Percentiles rank a stretch among this genome's conserved stretches.
Evolutionary conservation across 2,888 invertebrate species (phyloP).

Genomic region (Yponomeuta evonymella): DNA sequence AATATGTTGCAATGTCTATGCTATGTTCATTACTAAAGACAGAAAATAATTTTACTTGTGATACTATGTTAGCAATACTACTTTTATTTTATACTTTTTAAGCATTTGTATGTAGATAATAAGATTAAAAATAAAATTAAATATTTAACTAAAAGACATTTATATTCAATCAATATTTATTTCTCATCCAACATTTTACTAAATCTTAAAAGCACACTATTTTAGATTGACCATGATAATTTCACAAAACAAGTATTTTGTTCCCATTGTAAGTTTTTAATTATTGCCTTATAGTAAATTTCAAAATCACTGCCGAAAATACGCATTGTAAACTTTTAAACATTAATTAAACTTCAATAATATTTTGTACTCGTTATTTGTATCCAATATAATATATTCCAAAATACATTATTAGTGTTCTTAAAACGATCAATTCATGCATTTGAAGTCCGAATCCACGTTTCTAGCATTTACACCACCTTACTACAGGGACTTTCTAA

Average conservation of each 20-base stretch:
- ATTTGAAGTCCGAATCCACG: not conserved
- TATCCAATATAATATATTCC: not conserved
- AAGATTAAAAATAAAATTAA: not conserved
- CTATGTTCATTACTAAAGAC: not conserved
- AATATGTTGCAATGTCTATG: not conserved
- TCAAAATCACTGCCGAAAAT: not conserved
- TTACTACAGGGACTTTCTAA: not conserved
- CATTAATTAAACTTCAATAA: not conserved
- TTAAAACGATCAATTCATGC: not conserved
- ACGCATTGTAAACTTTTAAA: not conserved
- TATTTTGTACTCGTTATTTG: conserved; percentile 6
- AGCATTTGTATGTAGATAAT: not conserved
- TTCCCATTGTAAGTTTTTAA: not conserved
- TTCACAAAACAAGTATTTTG: not conserved
- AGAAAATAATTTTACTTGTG: not conserved
- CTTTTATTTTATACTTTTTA: not conserved
- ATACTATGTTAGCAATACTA: not conserved
- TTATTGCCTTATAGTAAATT: not conserved
- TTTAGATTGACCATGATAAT: not conserved
- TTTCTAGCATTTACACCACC: not conserved
- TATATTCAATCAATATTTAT: conserved; percentile 2
- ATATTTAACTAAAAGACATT: not conserved
- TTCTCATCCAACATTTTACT: not conserved
- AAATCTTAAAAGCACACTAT: conserved; percentile 1
- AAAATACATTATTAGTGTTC: not conserved